These are phyloP conservation scores for Lepidurus couesii DNA, from an alignment of 1,140 invertebrate genomes.

Conservation along the genomic window DNA sequence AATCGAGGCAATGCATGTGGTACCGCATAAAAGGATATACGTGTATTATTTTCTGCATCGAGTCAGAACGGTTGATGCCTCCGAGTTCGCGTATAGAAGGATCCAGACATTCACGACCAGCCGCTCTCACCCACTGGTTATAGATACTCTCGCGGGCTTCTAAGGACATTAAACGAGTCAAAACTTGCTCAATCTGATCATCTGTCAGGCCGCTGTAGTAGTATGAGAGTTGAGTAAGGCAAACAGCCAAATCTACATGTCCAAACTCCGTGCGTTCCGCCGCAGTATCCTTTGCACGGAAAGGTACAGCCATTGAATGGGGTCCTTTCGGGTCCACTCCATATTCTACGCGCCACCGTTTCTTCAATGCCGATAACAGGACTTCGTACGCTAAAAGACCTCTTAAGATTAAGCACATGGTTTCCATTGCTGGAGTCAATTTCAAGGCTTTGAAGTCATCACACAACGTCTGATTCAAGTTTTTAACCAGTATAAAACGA, in stretches of 20 bases:
- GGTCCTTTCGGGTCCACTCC: constrained; percentile 35
- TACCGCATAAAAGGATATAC: constrained; percentile 33
- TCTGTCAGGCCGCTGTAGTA: constrained; percentile 37
- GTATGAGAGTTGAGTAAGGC: constrained; percentile 36
- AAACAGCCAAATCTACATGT: constrained; percentile 37
- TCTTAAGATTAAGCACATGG: constrained; percentile 34
- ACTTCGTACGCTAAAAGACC: constrained; percentile 37
- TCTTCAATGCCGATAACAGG: constrained; percentile 31
- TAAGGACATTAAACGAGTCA: constrained; percentile 26
- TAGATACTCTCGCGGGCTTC: constrained; percentile 1
- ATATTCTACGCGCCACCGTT: constrained; percentile 38
- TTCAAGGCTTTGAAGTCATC: background rate
- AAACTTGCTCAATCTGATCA: constrained; percentile 31
- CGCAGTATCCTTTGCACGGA: constrained; percentile 37
- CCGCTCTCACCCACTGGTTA: background rate
- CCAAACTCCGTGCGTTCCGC: constrained; percentile 38
- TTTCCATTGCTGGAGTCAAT: constrained; percentile 25
- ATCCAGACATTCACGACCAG: background rate
- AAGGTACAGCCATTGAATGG: constrained; percentile 36
- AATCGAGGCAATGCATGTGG: constrained; percentile 33
- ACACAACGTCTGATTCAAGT: background rate
- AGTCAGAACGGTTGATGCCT: constrained; percentile 36
- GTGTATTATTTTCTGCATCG: constrained; percentile 29
- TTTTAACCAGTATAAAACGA: background rate
- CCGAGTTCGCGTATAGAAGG: constrained; percentile 23